Percentiles rank a stretch among this genome's conserved stretches.
Evolutionary conservation across 2,797 vertebrate species (phyloP).

Genomic region (Fundulus diaphanus): DNA sequence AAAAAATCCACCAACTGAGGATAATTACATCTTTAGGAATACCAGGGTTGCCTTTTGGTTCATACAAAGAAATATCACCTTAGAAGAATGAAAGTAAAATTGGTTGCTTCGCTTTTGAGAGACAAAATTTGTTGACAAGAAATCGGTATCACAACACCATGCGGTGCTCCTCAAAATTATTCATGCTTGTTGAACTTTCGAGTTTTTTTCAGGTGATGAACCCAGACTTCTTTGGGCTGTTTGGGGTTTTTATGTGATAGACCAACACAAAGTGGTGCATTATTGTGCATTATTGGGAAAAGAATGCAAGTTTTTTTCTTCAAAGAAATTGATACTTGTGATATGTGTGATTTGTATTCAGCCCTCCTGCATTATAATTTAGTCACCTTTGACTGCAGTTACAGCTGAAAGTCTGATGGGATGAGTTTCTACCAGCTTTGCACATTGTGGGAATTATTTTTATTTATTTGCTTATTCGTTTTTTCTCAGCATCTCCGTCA

Average conservation of each 20-base stretch:
- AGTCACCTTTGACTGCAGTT: background rate
- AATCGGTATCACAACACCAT: background rate
- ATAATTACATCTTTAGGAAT: background rate
- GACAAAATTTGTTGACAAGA: background rate
- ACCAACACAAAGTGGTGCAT: background rate
- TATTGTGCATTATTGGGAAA: background rate
- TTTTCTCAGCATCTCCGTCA: background rate
- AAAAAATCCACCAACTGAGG: background rate
- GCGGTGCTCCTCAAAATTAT: background rate
- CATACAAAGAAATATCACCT: constrained; percentile 9
- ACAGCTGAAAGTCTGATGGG: background rate
- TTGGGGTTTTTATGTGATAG: background rate
- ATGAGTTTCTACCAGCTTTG: background rate
- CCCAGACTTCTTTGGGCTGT: background rate
- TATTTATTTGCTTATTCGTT: background rate
- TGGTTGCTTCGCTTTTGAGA: constrained; percentile 5
- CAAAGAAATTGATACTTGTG: background rate
- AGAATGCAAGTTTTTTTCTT: background rate
- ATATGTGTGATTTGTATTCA: background rate
- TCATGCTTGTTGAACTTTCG: background rate
- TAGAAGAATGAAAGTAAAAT: background rate
- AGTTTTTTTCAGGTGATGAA: background rate
- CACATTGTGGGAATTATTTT: too few relatives aligned
- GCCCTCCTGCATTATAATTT: background rate
- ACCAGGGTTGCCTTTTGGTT: constrained; percentile 1